Evolutionary conservation across 2,797 vertebrate species (phyloP), one percentile per base, ranked within the genome.

Genomic region (Catamblyrhynchus diadema): DNA sequence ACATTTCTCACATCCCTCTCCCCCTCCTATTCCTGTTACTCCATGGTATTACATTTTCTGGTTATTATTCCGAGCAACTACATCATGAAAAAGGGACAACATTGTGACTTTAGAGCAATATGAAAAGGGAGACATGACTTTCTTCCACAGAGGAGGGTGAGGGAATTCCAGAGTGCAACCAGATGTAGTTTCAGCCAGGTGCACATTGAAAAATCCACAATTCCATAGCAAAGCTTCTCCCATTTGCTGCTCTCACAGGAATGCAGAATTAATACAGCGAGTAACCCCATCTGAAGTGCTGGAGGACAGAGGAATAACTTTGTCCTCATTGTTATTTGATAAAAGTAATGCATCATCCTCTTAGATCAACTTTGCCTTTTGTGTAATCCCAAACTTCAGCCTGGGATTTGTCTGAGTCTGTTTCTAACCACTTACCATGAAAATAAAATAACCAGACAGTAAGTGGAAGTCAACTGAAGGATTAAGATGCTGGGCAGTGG

Each of bases 151-250:
- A 4, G 59, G n/a, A n/a, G 17, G 35, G 12, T 83, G 37, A 78
- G 51, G 53, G 32, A 47, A 37, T 81, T 82, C 22, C 53, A 11
- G 21, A 20, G 28, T 5, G 19, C 8, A 22, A 48, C n/a, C 7
- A 9, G 41, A 33, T 0, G 0, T 30, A 28, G 28, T 48, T 62
- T 66, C 41, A 53, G 78, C 16, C n/a, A 15, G 17, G 6, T n/a
- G 25, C 3, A 5, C 21, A 2, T 0, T 0, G 39, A 41, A 15
- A 15, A 45, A 47, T 14, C 25, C 59, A 37, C 22, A 42, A 16
- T 33, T 57, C 16, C 32, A 19, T 1, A 53, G 44, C 32, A 81
- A 60, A 74, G 10, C 33, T 65, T n/a, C 74, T 79, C 21, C 51
- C 30, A 27, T 73, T 56, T 44, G 44, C 54, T 61, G 81, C n/a